Conservation (phyloP, 2,888 invertebrate genomes). For the Dione juno region DNA sequence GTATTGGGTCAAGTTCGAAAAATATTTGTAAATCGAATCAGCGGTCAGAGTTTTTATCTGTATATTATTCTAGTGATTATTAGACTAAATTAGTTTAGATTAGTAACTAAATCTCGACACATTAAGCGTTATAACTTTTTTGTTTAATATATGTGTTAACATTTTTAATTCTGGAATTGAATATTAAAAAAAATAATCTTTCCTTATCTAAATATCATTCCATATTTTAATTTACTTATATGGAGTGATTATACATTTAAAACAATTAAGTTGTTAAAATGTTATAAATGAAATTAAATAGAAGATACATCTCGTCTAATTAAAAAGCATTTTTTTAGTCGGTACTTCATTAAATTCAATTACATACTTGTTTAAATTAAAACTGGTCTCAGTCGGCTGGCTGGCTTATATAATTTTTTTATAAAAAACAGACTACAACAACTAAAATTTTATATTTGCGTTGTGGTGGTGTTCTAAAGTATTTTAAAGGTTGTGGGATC, state of each 20-base stretch:
- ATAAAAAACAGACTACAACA: neutral
- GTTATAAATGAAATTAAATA: slow-evolving; percentile 1
- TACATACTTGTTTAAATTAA: slow-evolving; percentile 9
- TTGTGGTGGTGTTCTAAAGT: neutral
- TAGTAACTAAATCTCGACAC: no score
- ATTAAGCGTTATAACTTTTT: no score
- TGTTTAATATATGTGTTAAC: neutral
- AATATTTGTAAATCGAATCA: neutral
- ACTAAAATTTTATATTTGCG: neutral
- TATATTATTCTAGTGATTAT: no score
- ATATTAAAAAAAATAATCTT: neutral
- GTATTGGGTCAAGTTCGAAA: slow-evolving; percentile 11
- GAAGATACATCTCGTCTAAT: slow-evolving; percentile 1
- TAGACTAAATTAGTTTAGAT: no score
- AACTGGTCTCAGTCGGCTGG: slow-evolving; percentile 18
- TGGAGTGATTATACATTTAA: neutral
- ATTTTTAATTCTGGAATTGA: neutral
- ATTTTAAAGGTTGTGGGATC: neutral
- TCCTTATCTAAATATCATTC: slow-evolving; percentile 1
- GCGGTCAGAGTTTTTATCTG: neutral
- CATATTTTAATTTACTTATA: neutral
- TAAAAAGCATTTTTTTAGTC: slow-evolving; percentile 1
- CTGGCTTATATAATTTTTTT: slow-evolving; percentile 11
- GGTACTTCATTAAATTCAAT: slow-evolving; percentile 11
- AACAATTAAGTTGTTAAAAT: slow-evolving; percentile 3